phyloP scores from a whole-genome alignment of 2,888 invertebrate genomes.

The Gerris lacustris region DNA sequence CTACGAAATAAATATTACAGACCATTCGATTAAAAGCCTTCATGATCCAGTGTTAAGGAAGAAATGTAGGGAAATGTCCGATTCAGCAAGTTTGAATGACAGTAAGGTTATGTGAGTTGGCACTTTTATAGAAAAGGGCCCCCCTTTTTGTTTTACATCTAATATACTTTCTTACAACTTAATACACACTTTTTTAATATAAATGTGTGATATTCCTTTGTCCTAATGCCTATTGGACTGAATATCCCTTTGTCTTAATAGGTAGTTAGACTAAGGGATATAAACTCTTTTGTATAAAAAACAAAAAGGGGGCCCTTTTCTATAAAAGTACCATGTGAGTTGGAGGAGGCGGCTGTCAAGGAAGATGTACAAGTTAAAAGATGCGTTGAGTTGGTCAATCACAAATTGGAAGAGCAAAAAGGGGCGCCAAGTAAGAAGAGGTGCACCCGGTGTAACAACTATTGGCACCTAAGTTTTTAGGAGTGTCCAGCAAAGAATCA shows the following conservation, averaged over 20 bases:
- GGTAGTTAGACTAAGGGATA: too few relatives aligned
- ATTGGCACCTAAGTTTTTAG: not conserved
- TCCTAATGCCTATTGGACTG: too few relatives aligned
- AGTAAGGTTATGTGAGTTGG: too few relatives aligned
- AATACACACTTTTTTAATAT: too few relatives aligned
- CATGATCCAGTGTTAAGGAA: not conserved
- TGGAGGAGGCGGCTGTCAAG: not conserved
- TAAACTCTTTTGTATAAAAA: too few relatives aligned
- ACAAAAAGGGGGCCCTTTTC: too few relatives aligned
- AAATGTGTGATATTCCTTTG: too few relatives aligned
- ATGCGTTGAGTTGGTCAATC: not conserved
- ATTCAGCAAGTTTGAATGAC: not conserved
- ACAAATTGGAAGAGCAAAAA: not conserved
- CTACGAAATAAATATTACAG: not conserved
- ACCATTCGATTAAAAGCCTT: not conserved
- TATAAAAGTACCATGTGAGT: not conserved
- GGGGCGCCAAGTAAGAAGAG: slow-evolving; percentile 5
- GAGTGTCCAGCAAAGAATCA: slow-evolving; percentile 6
- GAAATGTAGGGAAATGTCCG: not conserved
- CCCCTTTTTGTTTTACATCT: too few relatives aligned
- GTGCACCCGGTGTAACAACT: slow-evolving; percentile 6
- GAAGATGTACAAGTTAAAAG: not conserved
- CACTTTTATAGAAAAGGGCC: too few relatives aligned
- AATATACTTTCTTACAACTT: too few relatives aligned
- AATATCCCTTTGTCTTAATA: too few relatives aligned